Evolutionary conservation across 1,140 invertebrate genomes (phyloP).

Genomic region (Drosophila pruinosa): DNA sequence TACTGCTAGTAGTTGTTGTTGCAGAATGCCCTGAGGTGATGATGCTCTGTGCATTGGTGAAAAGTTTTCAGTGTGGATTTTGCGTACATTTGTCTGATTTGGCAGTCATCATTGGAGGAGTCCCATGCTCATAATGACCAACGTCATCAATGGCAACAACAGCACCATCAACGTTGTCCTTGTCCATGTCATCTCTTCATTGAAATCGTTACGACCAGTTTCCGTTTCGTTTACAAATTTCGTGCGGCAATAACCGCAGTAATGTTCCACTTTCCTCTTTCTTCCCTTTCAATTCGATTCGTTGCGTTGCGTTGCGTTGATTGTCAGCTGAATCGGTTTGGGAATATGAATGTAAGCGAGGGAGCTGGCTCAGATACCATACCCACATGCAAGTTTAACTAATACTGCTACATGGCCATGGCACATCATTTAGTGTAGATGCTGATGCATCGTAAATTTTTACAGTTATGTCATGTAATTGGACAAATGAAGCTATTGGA

Average conservation of each 20-base stretch:
- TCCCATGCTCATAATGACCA: conserved; percentile 5
- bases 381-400: conserved; percentile 44
- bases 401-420: conserved; percentile 49
- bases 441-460: conserved; percentile 54
- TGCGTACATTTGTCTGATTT: conserved; percentile 79
- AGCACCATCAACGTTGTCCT: conserved; percentile 33
- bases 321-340: conserved; percentile 48
- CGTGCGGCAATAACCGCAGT: conserved; percentile 75
- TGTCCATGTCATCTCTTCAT: conserved; percentile 76
- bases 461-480: conserved; percentile 73
- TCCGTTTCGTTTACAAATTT: conserved; percentile 80
- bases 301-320: conserved; percentile 25
- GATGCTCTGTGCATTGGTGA: conserved; percentile 59
- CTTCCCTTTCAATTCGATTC: neutral
- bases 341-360: conserved; percentile 26
- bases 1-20: no score
- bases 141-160: neutral
- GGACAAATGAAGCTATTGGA: conserved; percentile 59
- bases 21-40: conserved; percentile 68
- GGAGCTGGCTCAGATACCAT: neutral
- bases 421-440: conserved; percentile 59
- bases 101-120: conserved; percentile 62
- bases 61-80: conserved; percentile 74
- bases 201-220: conserved; percentile 78
- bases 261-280: conserved; percentile 36